These are phyloP conservation scores for Syngnathus typhle DNA, from an alignment of 2,113 vertebrate species.

Conservation along the genomic window DNA sequence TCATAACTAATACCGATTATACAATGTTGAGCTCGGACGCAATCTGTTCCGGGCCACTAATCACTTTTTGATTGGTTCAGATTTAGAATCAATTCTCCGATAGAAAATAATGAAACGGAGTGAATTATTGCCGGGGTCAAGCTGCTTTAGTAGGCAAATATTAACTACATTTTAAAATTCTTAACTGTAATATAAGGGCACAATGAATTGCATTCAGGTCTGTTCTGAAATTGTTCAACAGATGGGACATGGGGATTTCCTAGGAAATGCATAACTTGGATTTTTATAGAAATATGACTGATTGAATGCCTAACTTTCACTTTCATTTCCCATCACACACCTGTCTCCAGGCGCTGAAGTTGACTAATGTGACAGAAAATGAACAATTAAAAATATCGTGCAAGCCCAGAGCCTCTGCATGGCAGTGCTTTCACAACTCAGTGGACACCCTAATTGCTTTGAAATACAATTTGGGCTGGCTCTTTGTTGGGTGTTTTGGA, in stretches of 20 bases:
- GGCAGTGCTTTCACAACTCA: slow-evolving; percentile 62
- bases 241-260: too few relatives aligned
- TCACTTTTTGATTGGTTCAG: background rate
- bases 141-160: background rate
- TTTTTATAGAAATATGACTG: too few relatives aligned
- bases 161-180: background rate
- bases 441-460: slow-evolving; percentile 70
- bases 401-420: slow-evolving; percentile 41
- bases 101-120: background rate
- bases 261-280: too few relatives aligned
- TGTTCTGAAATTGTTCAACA: too few relatives aligned
- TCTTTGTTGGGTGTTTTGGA: slow-evolving; percentile 70
- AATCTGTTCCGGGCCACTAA: background rate
- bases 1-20: slow-evolving; percentile 48
- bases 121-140: too few relatives aligned
- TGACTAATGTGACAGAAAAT: slow-evolving; percentile 71
- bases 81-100: background rate
- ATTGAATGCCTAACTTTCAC: background rate
- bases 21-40: slow-evolving; percentile 9
- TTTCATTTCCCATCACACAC: slow-evolving; percentile 13
- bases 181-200: too few relatives aligned
- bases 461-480: slow-evolving; percentile 64
- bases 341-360: slow-evolving; percentile 52
- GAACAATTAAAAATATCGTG: slow-evolving; percentile 69
- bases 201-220: too few relatives aligned